Percentiles rank a stretch among this genome's conserved stretches.
Evolutionary conservation across 2,888 invertebrate genomes (phyloP).

Genomic region (Rhaphigaster nebulosa): DNA sequence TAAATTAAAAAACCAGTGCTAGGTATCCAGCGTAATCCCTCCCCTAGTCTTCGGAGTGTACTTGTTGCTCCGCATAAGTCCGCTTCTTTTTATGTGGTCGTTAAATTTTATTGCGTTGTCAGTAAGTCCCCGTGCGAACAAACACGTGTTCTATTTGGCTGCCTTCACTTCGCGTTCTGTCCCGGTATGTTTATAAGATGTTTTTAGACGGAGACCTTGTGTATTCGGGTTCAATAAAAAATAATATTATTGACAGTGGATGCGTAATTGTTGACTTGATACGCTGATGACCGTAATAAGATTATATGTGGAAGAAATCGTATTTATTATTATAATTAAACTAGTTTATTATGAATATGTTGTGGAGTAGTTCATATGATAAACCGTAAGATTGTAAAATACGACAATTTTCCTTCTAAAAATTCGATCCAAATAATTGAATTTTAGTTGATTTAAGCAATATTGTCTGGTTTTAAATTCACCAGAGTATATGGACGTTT

Average conservation of each 20-base stretch:
- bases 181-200: background rate
- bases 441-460: no score
- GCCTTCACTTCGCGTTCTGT: background rate
- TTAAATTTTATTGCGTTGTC: conserved; percentile 6
- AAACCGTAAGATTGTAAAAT: no score
- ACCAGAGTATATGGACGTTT: no score
- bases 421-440: no score
- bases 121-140: background rate
- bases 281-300: no score
- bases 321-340: no score
- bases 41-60: background rate
- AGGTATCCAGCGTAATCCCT: background rate
- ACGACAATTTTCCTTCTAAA: no score
- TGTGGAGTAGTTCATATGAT: no score
- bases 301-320: no score
- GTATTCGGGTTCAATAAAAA: background rate
- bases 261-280: no score
- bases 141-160: conserved; percentile 10
- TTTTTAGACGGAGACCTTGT: background rate
- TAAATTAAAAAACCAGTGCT: background rate
- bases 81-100: background rate
- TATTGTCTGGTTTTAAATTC: no score
- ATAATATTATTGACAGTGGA: background rate
- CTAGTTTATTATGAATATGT: no score
- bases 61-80: background rate